Percentiles rank a stretch among this genome's conserved stretches.
These are phyloP conservation scores for Cebus imitator DNA, from an alignment of 2,113 vertebrate genomes.

Conservation along the genomic window DNA sequence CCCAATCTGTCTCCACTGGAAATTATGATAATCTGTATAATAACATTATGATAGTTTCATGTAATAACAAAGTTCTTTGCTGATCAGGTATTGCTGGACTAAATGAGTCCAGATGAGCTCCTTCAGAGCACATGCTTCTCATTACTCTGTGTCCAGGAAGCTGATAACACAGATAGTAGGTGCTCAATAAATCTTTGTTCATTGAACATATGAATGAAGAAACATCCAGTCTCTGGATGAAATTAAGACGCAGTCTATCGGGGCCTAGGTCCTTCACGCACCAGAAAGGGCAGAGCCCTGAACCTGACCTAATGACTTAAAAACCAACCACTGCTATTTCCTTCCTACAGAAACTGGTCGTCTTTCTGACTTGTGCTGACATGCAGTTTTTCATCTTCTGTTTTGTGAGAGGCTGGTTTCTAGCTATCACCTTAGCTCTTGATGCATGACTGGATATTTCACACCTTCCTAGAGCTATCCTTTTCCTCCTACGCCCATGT, in stretches of 20 bases:
- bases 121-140: neutral
- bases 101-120: neutral
- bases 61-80: neutral
- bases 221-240: neutral
- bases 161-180: neutral
- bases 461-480: neutral
- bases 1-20: neutral
- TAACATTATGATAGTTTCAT: neutral
- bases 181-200: neutral
- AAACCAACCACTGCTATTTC: neutral
- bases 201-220: neutral
- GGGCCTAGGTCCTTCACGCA: conserved; percentile 16
- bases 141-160: neutral
- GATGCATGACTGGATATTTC: neutral
- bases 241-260: neutral
- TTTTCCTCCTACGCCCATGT: rapidly evolving
- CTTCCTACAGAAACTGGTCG: neutral
- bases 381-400: neutral
- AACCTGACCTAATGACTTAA: neutral
- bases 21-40: neutral
- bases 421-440: neutral
- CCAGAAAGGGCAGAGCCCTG: neutral
- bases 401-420: neutral
- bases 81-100: neutral
- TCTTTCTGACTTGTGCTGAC: neutral